phyloP scores from a whole-genome alignment of 2,888 invertebrate genomes.

The Agrotis exclamationis region DNA sequence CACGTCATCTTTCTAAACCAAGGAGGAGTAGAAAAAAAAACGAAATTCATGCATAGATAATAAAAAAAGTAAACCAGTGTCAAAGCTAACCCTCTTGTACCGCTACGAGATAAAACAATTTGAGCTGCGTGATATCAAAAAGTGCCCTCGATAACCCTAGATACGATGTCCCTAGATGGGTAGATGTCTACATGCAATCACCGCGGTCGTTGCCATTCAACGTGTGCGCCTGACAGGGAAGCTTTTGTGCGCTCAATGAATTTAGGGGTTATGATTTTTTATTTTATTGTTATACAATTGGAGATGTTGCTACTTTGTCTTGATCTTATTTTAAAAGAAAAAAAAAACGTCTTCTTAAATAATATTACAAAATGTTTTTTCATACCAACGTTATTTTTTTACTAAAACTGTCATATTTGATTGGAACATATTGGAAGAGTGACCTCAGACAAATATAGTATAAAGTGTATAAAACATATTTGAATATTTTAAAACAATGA shows the following conservation, averaged over 20 bases:
- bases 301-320: not conserved
- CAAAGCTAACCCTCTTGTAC: constrained; percentile 21
- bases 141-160: constrained; percentile 49
- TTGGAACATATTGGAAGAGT: not conserved
- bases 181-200: constrained; percentile 47
- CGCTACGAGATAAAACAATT: constrained; percentile 55
- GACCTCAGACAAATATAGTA: not conserved
- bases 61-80: not conserved
- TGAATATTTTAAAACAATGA: constrained; percentile 78
- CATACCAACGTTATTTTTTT: not conserved
- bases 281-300: not conserved
- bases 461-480: constrained; percentile 43
- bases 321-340: not conserved
- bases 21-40: not conserved
- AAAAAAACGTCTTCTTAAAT: not conserved
- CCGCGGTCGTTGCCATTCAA: constrained; percentile 43
- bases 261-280: constrained; percentile 25
- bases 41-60: not conserved
- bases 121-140: constrained; percentile 46
- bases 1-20: not conserved
- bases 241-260: constrained; percentile 33
- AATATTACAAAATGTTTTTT: too few relatives aligned
- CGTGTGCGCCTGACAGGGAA: constrained; percentile 56
- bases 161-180: constrained; percentile 19
- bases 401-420: not conserved